Evolutionary conservation across 2,113 vertebrate species (phyloP).

Genomic region (Andinoacara biseriatus): DNA sequence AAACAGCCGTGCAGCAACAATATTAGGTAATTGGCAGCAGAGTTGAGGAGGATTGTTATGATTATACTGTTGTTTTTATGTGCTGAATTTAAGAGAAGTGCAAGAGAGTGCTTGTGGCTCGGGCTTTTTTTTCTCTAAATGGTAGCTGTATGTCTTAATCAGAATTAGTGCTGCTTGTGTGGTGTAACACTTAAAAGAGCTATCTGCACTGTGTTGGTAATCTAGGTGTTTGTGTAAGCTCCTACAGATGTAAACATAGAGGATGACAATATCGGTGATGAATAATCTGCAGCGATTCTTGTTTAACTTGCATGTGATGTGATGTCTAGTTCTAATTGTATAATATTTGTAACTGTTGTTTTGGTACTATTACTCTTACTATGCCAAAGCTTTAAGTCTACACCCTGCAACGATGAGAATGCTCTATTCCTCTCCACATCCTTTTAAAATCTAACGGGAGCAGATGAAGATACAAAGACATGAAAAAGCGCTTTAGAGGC

Average conservation of each 20-base stretch:
- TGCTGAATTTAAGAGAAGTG: conserved; percentile 34
- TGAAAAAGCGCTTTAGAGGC: conserved; percentile 61
- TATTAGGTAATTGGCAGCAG: conserved; percentile 68
- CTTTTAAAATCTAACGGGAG: conserved; percentile 54
- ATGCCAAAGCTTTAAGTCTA: conserved; percentile 11
- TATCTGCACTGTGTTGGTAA: conserved; percentile 16
- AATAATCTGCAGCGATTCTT: conserved; percentile 26
- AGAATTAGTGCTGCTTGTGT: conserved; percentile 53
- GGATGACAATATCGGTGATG: conserved; percentile 2
- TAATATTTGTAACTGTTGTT: conserved; percentile 30
- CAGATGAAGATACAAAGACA: conserved; percentile 51
- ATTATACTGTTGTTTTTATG: conserved; percentile 39
- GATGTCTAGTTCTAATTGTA: not conserved
- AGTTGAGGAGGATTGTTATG: conserved; percentile 53
- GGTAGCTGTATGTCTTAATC: conserved; percentile 44
- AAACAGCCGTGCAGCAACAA: conserved; percentile 53
- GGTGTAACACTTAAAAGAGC: conserved; percentile 22
- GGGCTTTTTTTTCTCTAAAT: conserved; percentile 29
- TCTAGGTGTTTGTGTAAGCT: conserved; percentile 34
- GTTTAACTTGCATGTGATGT: conserved; percentile 10
- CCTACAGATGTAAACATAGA: conserved; percentile 24
- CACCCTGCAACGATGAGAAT: conserved; percentile 11
- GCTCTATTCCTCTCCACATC: conserved; percentile 22
- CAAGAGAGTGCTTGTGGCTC: conserved; percentile 24
- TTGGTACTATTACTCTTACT: conserved; percentile 2